Evolutionary conservation across 2,888 invertebrate genomes (phyloP).

Genomic region (Dyspetes luteomarginatus): DNA sequence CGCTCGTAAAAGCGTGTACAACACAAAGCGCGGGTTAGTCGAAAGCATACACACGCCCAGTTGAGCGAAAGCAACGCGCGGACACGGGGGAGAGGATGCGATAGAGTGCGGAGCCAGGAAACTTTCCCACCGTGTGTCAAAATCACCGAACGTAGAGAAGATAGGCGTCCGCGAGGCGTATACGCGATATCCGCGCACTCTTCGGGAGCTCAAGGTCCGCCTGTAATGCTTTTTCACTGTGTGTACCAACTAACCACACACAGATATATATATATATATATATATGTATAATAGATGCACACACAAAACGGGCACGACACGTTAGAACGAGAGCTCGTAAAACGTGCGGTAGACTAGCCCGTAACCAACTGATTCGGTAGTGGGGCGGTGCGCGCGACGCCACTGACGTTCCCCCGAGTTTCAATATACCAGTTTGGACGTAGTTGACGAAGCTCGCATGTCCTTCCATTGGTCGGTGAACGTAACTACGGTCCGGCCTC

Average conservation of each 20-base stretch:
- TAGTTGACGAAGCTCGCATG: constrained; percentile 60
- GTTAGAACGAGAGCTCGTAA: constrained; percentile 59
- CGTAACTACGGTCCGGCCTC: constrained; percentile 66
- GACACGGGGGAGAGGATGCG: constrained; percentile 12
- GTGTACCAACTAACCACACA: constrained; percentile 26
- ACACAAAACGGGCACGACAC: constrained; percentile 4
- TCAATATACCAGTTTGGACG: constrained; percentile 57
- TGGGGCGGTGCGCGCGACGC: constrained; percentile 67
- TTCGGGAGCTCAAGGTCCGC: constrained; percentile 62
- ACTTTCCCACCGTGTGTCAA: constrained; percentile 33
- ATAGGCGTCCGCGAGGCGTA: constrained; percentile 63
- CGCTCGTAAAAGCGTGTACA: background rate
- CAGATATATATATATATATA: constrained; percentile 16
- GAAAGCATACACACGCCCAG: constrained; percentile 53
- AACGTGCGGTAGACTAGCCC: constrained; percentile 60
- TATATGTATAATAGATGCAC: background rate
- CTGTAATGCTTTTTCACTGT: constrained; percentile 55
- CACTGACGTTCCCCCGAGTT: constrained; percentile 62
- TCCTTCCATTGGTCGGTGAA: constrained; percentile 61
- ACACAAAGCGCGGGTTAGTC: background rate
- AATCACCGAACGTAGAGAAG: constrained; percentile 50
- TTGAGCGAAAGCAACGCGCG: constrained; percentile 45
- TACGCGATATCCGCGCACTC: constrained; percentile 58
- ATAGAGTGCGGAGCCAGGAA: constrained; percentile 14
- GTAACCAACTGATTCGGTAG: constrained; percentile 60